phyloP scores from a whole-genome alignment of 2,797 vertebrate species.

The Leucoraja ocellata region DNA sequence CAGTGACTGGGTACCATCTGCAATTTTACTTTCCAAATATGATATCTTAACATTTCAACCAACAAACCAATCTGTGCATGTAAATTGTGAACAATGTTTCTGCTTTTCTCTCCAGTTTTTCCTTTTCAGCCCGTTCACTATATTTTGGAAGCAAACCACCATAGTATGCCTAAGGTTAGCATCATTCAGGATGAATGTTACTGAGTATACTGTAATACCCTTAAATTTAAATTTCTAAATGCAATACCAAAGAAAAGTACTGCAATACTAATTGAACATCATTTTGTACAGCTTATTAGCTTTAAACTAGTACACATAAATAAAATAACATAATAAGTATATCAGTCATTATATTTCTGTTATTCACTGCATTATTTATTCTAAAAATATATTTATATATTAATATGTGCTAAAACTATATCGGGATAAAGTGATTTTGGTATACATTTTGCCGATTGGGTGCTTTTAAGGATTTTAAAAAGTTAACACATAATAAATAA shows the following conservation, averaged over 20 bases:
- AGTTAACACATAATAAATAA: neutral
- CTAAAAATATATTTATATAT: neutral
- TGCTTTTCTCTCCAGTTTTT: conserved; percentile 10
- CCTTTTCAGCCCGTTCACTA: neutral
- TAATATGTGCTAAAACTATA: neutral
- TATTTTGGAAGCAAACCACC: neutral
- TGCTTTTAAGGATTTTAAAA: neutral
- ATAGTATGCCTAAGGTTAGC: neutral
- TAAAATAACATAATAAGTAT: neutral
- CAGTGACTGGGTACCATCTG: neutral
- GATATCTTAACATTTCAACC: neutral
- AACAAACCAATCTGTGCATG: neutral
- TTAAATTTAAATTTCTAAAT: neutral
- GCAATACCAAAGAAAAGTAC: neutral
- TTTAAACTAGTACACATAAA: neutral
- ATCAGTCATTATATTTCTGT: neutral
- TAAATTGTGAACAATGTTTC: neutral
- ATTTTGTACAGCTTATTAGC: neutral
- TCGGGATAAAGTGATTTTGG: neutral
- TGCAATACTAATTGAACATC: neutral
- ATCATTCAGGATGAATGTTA: neutral
- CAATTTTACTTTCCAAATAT: neutral
- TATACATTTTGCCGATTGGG: neutral
- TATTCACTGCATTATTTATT: neutral
- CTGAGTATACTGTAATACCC: neutral